These are phyloP conservation scores for Octomys mimax DNA, from an alignment of 2,797 vertebrate species.

Conservation along the genomic window DNA sequence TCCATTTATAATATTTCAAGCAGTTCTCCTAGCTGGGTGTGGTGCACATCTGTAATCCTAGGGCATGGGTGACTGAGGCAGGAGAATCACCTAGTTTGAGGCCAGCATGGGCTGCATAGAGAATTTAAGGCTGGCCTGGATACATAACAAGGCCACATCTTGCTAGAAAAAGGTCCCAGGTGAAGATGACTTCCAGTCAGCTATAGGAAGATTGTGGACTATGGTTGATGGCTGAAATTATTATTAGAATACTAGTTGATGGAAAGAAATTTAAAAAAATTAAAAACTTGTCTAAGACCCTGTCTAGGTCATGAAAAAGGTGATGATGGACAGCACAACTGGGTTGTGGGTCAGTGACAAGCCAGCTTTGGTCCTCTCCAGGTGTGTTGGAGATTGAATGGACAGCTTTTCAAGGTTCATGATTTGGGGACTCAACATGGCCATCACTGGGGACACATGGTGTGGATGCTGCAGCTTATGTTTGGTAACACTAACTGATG, in stretches of 20 bases:
- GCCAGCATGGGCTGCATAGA: background rate
- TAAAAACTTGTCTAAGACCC: slow-evolving; percentile 13
- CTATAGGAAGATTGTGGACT: background rate
- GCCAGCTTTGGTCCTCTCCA: background rate
- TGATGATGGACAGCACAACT: slow-evolving; percentile 46
- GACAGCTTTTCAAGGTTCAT: background rate
- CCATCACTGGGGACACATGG: background rate
- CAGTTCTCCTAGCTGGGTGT: background rate
- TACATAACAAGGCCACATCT: background rate
- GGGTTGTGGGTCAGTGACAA: background rate
- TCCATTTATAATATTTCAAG: slow-evolving; percentile 50
- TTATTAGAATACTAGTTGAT: background rate
- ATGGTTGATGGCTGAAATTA: background rate
- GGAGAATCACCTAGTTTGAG: background rate
- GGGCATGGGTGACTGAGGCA: background rate
- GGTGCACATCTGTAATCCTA: background rate
- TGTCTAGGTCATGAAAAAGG: background rate
- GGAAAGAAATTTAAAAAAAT: slow-evolving; percentile 50
- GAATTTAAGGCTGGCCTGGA: background rate
- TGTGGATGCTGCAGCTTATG: background rate
- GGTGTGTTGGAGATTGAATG: background rate
- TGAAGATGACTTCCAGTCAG: background rate
- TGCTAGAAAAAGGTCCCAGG: background rate
- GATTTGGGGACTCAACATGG: background rate
- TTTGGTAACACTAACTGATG: background rate